Base-by-base conservation (phyloP, 2,113 vertebrate species). In the Zosterops pallidus region DNA sequence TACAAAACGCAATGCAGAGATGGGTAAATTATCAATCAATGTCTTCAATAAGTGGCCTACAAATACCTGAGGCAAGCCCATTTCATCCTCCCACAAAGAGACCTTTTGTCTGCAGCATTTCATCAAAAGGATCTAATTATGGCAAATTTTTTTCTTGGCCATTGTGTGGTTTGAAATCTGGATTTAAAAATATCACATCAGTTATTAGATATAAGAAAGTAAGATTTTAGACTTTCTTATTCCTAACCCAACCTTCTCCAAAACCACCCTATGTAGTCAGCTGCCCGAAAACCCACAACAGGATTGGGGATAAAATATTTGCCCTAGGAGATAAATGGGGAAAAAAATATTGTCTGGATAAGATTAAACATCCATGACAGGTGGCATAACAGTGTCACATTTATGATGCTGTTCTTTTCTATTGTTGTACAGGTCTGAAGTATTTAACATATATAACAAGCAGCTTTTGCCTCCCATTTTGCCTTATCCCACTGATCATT, bases 31-130 rank as follows among this genome's bases (percentile, higher is more conserved):
- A 90, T 95, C 68, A 86, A 75, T 83, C 88, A 89, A 49, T 68
- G 76, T 57, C 83, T 89, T 71, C 92, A 92, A 86, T 86, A 93
- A 78, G n/a, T 83, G 72, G 37, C n/a, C 65, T 50, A 92, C 16
- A 90, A 95, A 71, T 90, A 94, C 75, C 59, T 86, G 68, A 92
- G 82, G 78, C 74, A 88, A 94, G 31, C 12, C 60, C 49, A 83
- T 95, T 88, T 88, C 56, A 49, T 56, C 20, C 14, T 44, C 24
- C 24, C 4, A 5, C 44, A 39, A n/a, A 85, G 42, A 75, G 52
- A 83, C 16, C 47, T 93, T 94, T 89, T 53, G 50, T 93, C 88
- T 90, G 44, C 60, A 83, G 31, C 56, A 42, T 86, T 92, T 93
- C 64, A 83, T 81, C 90, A 90, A 55, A 64, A 62, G 22, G 22